Conservation (phyloP, 2,797 vertebrate genomes). For the Limosa lapponica region DNA sequence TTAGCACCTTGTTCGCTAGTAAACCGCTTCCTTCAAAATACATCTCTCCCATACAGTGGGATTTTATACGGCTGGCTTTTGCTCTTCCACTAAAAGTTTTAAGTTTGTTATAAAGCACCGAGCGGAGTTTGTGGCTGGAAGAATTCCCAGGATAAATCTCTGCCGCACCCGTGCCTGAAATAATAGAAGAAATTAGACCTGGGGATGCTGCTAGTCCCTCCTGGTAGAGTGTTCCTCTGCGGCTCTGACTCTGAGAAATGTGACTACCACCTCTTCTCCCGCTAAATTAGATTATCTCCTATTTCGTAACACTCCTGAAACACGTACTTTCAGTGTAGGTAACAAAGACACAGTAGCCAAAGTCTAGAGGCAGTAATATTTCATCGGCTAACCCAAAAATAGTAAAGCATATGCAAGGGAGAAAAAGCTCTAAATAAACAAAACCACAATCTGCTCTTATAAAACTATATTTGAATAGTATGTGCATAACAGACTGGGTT, state of each 20-base stretch:
- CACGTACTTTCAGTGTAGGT: background rate
- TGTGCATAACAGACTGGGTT: slow-evolving; percentile 65
- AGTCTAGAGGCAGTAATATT: slow-evolving; percentile 43
- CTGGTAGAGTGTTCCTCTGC: background rate
- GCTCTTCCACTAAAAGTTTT: background rate
- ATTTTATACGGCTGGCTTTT: background rate
- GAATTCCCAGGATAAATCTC: background rate
- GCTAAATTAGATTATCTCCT: background rate
- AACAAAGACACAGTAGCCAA: background rate
- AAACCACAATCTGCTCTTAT: slow-evolving; percentile 67
- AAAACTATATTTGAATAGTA: slow-evolving; percentile 49
- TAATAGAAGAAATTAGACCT: background rate
- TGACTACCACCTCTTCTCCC: background rate
- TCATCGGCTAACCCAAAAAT: slow-evolving; percentile 52
- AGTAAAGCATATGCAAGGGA: slow-evolving; percentile 61
- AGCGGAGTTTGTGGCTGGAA: background rate
- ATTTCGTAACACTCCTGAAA: background rate
- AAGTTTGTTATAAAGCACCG: background rate
- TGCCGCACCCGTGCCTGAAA: fast-evolving
- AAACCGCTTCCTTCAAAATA: background rate
- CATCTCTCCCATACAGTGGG: fast-evolving
- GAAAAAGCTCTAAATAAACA: slow-evolving; percentile 66
- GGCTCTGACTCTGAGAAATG: background rate
- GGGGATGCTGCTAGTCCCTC: background rate
- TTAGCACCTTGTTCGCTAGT: fast-evolving